Evolutionary conservation across 2,797 vertebrate species (phyloP), one percentile per base, ranked within the genome.

Genomic region (Dallia pectoralis): DNA sequence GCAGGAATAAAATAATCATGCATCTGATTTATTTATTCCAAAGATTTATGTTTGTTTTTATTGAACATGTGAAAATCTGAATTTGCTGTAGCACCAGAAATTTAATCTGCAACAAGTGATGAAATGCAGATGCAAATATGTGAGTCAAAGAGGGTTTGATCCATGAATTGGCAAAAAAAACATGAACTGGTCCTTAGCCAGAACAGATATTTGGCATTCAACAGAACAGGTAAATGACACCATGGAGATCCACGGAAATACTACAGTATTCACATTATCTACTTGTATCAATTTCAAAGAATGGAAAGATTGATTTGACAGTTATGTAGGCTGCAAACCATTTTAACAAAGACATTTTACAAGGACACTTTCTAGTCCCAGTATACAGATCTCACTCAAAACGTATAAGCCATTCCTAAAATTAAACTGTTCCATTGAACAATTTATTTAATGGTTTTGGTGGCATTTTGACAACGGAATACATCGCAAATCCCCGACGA

Each of bases 401-500:
- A n/a, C n/a, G n/a, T n/a, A n/a, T n/a, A 6, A 3, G 14, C 62
- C 18, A 29, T 47, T 53, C 67, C 47, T 53, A 18, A 53, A 51
- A 16, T 48, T 14, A 82, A 67, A 74, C 40, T 16, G 67, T 61
- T 40, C 1, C 69, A 71, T 33, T 8, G 1, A 4, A 18, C 15
- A 48, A 47, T 27, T 71, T 30, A 71, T 73, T 16, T 72, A 76
- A 27, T 68, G 49, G 73, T 67, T 79, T 83, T 61, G 56, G 56
- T 81, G 69, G 40, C 75, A 79, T 81, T 84, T 67, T 65, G 64
- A 86, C 83, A 77, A 80, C 74, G 80, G 40, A 70, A 82, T 77
- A 85, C 53, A 69, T 51, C 62, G 80, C 64, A 78, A 66, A 84
- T 81, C 83, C 74, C 86, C 77, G 86, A 84, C 82, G 83, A 87